phyloP scores from a whole-genome alignment of 2,888 invertebrate species.

The Drosophila aldrichi region DNA sequence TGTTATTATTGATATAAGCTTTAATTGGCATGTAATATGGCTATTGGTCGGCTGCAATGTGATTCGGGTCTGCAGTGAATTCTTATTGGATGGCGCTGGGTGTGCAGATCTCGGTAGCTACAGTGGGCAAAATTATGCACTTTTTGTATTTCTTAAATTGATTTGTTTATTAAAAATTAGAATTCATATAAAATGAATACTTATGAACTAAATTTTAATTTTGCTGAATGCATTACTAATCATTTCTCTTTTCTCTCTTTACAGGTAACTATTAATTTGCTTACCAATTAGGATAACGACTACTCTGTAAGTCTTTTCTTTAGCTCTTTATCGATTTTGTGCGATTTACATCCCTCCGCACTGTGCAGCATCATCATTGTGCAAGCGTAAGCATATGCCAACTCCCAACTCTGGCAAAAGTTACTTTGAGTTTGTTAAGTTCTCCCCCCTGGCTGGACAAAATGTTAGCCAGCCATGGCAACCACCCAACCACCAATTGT shows the following conservation, averaged over 20 bases:
- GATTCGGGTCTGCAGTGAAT: constrained; percentile 1
- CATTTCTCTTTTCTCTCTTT: constrained; percentile 37
- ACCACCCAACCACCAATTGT: constrained; percentile 45
- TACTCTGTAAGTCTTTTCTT: constrained; percentile 31
- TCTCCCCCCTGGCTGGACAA: constrained; percentile 20
- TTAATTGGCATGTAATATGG: constrained; percentile 5
- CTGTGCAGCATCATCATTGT: constrained; percentile 32
- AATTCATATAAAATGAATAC: no score
- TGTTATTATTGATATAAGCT: no score
- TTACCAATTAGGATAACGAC: constrained; percentile 2
- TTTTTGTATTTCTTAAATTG: neutral
- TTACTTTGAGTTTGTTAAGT: constrained; percentile 61
- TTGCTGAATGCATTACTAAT: neutral
- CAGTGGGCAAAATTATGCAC: neutral
- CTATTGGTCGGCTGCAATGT: neutral
- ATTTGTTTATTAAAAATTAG: no score
- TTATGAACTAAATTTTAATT: neutral
- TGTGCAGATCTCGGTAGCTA: neutral
- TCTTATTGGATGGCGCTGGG: neutral
- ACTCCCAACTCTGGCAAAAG: constrained; percentile 30
- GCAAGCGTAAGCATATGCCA: constrained; percentile 45
- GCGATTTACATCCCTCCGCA: constrained; percentile 36
- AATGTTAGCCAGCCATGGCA: constrained; percentile 44
- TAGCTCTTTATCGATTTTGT: constrained; percentile 46
- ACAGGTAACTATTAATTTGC: constrained; percentile 59